Evolutionary conservation across 2,113 vertebrate species (phyloP).

Genomic region (Rallus limicola): DNA sequence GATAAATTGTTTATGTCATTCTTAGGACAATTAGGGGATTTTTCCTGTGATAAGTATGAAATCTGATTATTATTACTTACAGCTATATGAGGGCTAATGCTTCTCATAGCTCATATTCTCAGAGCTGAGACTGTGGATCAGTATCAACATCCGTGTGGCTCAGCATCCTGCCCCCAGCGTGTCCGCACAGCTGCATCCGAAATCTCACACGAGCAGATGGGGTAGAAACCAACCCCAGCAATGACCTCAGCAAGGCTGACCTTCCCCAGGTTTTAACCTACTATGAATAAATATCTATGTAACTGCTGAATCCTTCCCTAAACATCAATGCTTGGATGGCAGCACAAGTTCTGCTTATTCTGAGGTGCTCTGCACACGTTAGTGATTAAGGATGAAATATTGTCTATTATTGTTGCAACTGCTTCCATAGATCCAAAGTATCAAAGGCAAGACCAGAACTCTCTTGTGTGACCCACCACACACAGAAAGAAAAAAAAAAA

Average conservation of each 20-base stretch:
- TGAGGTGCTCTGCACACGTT: neutral
- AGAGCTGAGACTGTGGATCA: neutral
- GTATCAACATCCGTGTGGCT: neutral
- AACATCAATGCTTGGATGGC: neutral
- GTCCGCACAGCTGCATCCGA: conserved; percentile 5
- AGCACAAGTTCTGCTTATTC: neutral
- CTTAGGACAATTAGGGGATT: neutral
- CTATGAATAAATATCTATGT: neutral
- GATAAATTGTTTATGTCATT: neutral
- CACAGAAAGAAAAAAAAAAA: neutral
- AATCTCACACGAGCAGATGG: neutral
- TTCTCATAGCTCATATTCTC: no score
- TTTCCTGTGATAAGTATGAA: neutral
- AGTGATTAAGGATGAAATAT: neutral
- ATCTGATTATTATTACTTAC: neutral
- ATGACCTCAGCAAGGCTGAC: neutral
- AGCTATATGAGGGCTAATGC: neutral
- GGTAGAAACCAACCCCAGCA: neutral
- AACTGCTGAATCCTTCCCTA: neutral
- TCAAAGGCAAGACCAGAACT: neutral
- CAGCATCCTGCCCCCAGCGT: neutral
- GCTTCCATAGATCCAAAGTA: neutral
- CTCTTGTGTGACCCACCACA: neutral
- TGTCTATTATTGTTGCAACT: neutral
- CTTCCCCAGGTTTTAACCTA: neutral